phyloP scores from a whole-genome alignment of 2,888 invertebrate genomes.

The Ditula angustiorana region DNA sequence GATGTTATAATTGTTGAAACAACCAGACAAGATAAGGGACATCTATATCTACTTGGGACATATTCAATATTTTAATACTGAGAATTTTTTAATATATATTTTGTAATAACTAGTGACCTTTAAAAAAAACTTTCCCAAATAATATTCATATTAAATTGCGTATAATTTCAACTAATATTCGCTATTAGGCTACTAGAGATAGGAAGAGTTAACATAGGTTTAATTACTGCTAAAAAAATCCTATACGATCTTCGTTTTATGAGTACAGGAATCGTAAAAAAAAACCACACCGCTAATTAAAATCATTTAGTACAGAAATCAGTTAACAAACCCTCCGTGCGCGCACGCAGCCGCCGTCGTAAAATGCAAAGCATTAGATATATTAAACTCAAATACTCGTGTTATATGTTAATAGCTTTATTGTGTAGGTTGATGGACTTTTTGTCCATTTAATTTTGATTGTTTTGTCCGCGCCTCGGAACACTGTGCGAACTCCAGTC shows the following conservation, averaged over 20 bases:
- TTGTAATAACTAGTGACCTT: no score
- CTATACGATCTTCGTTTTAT: background rate
- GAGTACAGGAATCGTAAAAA: conserved; percentile 4
- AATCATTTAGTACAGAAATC: conserved; percentile 35
- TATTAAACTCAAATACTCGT: conserved; percentile 29
- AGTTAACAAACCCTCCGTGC: conserved; percentile 30
- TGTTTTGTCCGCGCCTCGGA: conserved; percentile 36
- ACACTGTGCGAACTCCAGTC: conserved; percentile 36
- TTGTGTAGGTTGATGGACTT: conserved; percentile 21
- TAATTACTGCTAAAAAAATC: background rate
- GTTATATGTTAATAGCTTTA: conserved; percentile 37
- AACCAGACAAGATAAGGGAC: conserved; percentile 18
- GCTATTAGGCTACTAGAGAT: no score
- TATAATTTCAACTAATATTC: no score
- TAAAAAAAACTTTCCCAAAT: no score
- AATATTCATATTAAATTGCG: no score
- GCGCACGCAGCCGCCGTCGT: conserved; percentile 15
- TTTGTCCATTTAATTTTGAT: conserved; percentile 38
- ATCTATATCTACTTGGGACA: background rate
- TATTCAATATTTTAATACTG: no score
- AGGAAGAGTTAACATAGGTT: background rate
- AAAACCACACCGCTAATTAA: conserved; percentile 28
- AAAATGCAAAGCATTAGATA: conserved; percentile 33
- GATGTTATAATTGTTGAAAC: conserved; percentile 33
- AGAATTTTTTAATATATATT: no score